These are phyloP conservation scores for Corythoichthys intestinalis DNA, from an alignment of 2,113 vertebrate genomes.

Conservation along the genomic window DNA sequence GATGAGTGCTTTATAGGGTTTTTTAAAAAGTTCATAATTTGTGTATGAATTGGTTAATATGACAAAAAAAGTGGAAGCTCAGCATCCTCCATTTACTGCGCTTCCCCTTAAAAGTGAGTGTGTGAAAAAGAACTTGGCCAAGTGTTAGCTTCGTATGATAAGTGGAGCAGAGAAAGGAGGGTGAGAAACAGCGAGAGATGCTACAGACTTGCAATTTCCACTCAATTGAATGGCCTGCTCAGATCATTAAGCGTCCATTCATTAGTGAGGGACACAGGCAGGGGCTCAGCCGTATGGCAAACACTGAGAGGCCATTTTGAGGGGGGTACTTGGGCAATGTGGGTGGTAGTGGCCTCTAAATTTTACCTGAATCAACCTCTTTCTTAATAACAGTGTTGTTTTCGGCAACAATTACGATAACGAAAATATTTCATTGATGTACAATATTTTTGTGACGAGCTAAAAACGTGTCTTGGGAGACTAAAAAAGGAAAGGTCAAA, in stretches of 20 bases:
- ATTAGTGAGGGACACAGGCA: slow-evolving; percentile 54
- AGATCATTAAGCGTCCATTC: slow-evolving; percentile 72
- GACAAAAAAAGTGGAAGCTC: too few species aligned
- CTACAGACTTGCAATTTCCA: slow-evolving; percentile 55
- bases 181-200: slow-evolving; percentile 1
- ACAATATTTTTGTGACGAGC: too few species aligned
- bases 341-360: slow-evolving; percentile 31
- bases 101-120: slow-evolving; percentile 24
- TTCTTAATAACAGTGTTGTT: too few species aligned
- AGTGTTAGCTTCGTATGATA: slow-evolving; percentile 51
- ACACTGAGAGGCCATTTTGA: slow-evolving; percentile 42
- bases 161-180: slow-evolving; percentile 26
- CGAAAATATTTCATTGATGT: too few species aligned
- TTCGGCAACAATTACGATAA: too few species aligned
- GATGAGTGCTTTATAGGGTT: too few species aligned
- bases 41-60: too few species aligned
- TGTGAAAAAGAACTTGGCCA: slow-evolving; percentile 31
- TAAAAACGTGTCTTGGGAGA: too few species aligned
- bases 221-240: slow-evolving; percentile 64
- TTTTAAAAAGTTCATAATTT: too few species aligned
- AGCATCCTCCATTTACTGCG: slow-evolving; percentile 2
- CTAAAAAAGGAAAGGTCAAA: too few species aligned
- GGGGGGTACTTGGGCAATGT: slow-evolving; percentile 20
- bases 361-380: slow-evolving; percentile 16
- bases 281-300: slow-evolving; percentile 41